These are phyloP conservation scores for Pogonus chalceus DNA, from an alignment of 1,140 invertebrate genomes.

Conservation along the genomic window DNA sequence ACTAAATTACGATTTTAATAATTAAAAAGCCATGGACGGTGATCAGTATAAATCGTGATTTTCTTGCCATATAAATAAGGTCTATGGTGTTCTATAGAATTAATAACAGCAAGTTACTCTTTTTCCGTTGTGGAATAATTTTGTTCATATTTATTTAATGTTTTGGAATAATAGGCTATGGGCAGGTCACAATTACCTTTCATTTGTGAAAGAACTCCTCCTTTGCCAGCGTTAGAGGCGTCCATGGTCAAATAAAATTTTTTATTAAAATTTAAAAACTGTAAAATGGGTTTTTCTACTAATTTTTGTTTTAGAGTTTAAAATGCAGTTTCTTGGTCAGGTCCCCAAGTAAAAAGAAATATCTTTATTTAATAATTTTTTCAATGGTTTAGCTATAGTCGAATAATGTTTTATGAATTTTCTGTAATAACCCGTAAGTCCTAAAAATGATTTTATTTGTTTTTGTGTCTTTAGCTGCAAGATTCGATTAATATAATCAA, in stretches of 20 bases:
- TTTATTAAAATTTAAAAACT: conserved; percentile 30
- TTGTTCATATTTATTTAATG: conserved; percentile 10
- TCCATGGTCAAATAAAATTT: conserved; percentile 30
- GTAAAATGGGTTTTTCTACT: conserved; percentile 27
- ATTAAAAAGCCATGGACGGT: neutral
- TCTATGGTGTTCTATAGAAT: neutral
- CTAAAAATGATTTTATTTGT: conserved; percentile 33
- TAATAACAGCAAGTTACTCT: neutral
- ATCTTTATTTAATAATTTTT: conserved; percentile 24
- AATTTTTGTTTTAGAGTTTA: conserved; percentile 21
- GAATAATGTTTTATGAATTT: conserved; percentile 28
- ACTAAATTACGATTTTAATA: neutral
- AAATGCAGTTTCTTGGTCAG: conserved; percentile 18
- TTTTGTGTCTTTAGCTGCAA: conserved; percentile 21
- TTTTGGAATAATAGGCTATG: conserved; percentile 25
- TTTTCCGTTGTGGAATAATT: neutral
- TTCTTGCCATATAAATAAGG: neutral
- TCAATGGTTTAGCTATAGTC: conserved; percentile 26
- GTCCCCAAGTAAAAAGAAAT: conserved; percentile 17
- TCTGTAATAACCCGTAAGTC: conserved; percentile 28
- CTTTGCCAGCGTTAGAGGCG: conserved; percentile 26
- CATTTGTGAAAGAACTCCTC: conserved; percentile 28
- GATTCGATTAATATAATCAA: conserved; percentile 26
- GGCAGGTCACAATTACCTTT: conserved; percentile 20
- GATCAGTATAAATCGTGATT: neutral